Conservation (phyloP, 2,888 invertebrate species). For the Scelioninae gen. 1 region DNA sequence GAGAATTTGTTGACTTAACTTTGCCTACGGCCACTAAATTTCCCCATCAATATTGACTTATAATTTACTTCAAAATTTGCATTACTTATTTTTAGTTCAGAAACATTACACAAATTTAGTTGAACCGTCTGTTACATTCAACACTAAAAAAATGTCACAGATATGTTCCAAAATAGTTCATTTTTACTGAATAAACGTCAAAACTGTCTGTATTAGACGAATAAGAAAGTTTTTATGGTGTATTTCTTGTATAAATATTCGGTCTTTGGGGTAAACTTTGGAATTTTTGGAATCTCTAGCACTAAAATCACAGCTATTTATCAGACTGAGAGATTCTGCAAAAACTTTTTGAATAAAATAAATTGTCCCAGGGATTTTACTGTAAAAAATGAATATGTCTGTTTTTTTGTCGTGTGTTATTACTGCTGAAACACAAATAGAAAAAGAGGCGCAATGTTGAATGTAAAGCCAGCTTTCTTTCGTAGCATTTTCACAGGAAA, state of each 20-base stretch:
- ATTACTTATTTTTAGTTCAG: no score
- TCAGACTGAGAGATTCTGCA: neutral
- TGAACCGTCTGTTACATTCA: no score
- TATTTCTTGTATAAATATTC: no score
- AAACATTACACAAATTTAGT: no score
- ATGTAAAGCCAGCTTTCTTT: slow-evolving; percentile 32
- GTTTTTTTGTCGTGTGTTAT: slow-evolving; percentile 10
- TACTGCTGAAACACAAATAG: slow-evolving; percentile 26
- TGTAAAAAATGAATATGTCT: slow-evolving; percentile 6
- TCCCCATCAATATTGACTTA: slow-evolving; percentile 6
- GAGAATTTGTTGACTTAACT: slow-evolving; percentile 49
- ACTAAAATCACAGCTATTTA: no score
- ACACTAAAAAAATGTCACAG: no score
- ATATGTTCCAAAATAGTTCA: no score
- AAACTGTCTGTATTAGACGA: no score
- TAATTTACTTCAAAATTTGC: neutral
- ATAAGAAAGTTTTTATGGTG: no score
- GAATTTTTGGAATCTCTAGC: no score
- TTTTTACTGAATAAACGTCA: no score
- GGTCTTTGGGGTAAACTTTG: no score
- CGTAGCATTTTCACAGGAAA: slow-evolving; percentile 40
- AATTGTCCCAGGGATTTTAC: neutral
- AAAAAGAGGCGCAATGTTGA: slow-evolving; percentile 2
- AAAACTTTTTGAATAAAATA: neutral
- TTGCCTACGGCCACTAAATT: slow-evolving; percentile 6